Percentiles rank a stretch among this genome's conserved stretches.
phyloP scores from a whole-genome alignment of 2,113 vertebrate species.

The Pterophyllum scalare region DNA sequence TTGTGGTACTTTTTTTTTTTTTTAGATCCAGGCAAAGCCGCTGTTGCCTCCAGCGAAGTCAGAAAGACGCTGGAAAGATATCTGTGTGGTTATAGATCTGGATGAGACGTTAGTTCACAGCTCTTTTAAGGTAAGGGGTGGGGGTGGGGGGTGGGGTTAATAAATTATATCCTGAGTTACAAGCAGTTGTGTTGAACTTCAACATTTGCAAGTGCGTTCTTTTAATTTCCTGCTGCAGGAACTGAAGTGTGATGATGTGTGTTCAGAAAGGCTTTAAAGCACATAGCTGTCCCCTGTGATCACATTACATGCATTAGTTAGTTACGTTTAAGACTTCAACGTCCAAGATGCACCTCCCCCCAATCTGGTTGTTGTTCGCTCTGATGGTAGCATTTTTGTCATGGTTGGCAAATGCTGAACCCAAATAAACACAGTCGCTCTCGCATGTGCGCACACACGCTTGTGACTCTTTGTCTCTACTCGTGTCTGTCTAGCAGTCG shows the following conservation, averaged over 20 bases:
- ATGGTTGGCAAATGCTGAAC: slow-evolving; percentile 18
- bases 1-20: background rate
- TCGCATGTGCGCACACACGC: slow-evolving; percentile 1
- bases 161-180: background rate
- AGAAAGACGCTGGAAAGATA: slow-evolving; percentile 83
- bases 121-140: slow-evolving; percentile 84
- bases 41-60: slow-evolving; percentile 82
- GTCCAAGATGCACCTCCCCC: background rate
- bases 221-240: slow-evolving; percentile 4
- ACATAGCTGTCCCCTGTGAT: background rate
- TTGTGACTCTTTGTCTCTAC: slow-evolving; percentile 8
- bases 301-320: slow-evolving; percentile 21
- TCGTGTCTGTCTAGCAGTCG: background rate
- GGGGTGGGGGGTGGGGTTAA: background rate
- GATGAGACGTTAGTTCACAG: slow-evolving; percentile 86
- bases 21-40: slow-evolving; percentile 80
- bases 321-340: slow-evolving; percentile 1
- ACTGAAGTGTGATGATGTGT: background rate
- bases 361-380: slow-evolving; percentile 34
- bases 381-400: slow-evolving; percentile 31
- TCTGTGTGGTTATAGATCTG: slow-evolving; percentile 85
- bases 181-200: background rate
- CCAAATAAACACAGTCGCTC: slow-evolving; percentile 18
- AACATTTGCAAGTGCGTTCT: background rate
- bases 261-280: background rate